Percentiles rank a stretch among this genome's conserved stretches.
Evolutionary conservation across 2,888 invertebrate species (phyloP).

Genomic region (Lepidochitona cinerea): DNA sequence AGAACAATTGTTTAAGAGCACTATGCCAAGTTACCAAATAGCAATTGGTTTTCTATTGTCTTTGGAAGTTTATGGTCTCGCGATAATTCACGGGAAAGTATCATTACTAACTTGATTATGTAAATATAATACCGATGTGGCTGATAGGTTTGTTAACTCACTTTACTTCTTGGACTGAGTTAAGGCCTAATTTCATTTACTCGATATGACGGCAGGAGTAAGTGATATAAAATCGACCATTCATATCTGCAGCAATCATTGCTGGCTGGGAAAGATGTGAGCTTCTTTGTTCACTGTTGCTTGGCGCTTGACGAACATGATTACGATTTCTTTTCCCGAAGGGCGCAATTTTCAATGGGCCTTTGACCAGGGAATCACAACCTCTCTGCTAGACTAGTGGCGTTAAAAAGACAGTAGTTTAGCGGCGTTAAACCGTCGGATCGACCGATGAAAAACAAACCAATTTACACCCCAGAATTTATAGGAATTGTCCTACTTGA

Average conservation of each 20-base stretch:
- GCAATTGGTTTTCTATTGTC: too few relatives aligned
- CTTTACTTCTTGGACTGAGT: not conserved
- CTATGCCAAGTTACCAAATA: too few relatives aligned
- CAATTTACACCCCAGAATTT: constrained; percentile 3
- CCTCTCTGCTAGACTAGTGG: not conserved
- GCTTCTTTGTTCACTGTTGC: not conserved
- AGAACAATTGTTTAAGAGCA: too few relatives aligned
- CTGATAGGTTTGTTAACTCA: not conserved
- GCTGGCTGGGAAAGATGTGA: not conserved
- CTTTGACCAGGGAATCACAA: too few relatives aligned
- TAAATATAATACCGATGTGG: not conserved
- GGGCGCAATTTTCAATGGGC: not conserved
- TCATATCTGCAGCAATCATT: not conserved
- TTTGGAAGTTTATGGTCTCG: too few relatives aligned
- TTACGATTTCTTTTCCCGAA: not conserved
- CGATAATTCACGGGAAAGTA: too few relatives aligned
- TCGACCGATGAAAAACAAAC: constrained; percentile 5
- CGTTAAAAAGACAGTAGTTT: not conserved
- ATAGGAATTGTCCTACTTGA: not conserved
- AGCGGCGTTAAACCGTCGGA: not conserved
- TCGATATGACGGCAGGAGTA: not conserved
- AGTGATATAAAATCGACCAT: not conserved
- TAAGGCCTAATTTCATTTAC: not conserved
- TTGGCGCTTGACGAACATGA: not conserved
- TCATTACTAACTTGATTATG: not conserved